phyloP scores from a whole-genome alignment of 1,140 invertebrate species.

The Lerema accius region DNA sequence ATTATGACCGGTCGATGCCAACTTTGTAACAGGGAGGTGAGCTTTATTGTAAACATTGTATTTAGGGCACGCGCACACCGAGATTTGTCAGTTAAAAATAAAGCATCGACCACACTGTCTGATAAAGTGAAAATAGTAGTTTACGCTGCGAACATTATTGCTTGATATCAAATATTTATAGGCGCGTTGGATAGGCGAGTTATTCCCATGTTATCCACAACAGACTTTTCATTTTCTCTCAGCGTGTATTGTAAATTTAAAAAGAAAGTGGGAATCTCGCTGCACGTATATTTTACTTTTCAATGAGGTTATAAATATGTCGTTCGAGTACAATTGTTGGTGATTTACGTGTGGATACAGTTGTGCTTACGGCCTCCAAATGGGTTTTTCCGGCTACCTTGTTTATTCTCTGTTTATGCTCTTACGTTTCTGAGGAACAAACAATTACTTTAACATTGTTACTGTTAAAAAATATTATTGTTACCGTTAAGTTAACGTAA shows the following conservation, averaged over 20 bases:
- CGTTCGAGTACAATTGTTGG: background rate
- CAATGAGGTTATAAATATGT: background rate
- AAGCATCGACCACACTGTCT: constrained; percentile 35
- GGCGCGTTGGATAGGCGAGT: constrained; percentile 36
- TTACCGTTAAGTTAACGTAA: too few species aligned
- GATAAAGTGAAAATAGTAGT: constrained; percentile 57
- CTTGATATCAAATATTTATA: constrained; percentile 67
- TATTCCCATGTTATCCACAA: constrained; percentile 22
- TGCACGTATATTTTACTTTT: background rate
- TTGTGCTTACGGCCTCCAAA: background rate
- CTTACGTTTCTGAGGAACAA: too few species aligned
- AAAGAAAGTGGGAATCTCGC: background rate
- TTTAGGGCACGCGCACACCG: background rate
- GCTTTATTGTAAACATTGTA: constrained; percentile 6
- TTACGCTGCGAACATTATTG: constrained; percentile 38
- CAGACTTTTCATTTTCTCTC: background rate
- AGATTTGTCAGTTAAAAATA: constrained; percentile 38
- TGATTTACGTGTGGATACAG: background rate
- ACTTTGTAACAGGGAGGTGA: background rate
- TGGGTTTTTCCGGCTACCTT: background rate
- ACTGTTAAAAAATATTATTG: too few species aligned
- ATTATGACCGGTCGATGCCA: background rate
- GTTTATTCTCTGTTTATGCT: too few species aligned
- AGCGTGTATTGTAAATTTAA: background rate
- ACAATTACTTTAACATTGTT: too few species aligned